Base-by-base conservation (phyloP, 92 coral and sea anemone species). In the Palythoa caribaeorum region DNA sequence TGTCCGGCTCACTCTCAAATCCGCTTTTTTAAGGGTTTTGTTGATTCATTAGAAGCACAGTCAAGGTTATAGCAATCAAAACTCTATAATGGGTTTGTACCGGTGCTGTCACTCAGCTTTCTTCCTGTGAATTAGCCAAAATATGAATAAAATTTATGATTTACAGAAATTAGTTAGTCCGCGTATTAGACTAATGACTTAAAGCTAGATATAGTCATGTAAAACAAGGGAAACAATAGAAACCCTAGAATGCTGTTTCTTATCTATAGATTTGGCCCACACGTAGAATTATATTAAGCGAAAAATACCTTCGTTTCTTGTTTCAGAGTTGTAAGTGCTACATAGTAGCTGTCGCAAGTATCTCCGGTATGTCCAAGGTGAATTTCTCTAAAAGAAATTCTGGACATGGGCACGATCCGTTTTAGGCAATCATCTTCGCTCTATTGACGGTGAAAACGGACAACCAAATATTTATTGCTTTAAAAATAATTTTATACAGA, bases 351-450 rank as follows among this genome's bases (percentile, higher is more conserved):
- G n/a, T 37, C 2, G 76, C 76, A 71, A 71, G 50, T 71, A 71
- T 71, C 52, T 9, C 52, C 48, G 76, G 76, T 71, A 71, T 71
- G 76, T 15, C 76, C 48, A 37, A 71, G 76, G 76, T 71, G 76
- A 2, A 71, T 71, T 71, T 71, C 76, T 71, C 76, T 38, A 5
- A 71, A 71, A 71, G 76, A 71, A 36, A 71, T 71, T 17, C 76
- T 21, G n/a, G 19, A 71, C 50, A 71, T 37, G 50, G 52, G 76
- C 50, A 71, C 76, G 48, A 39, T 71, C 76, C 50, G 74, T 71
- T 71, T 71, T 71, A 71, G 17, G 76, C 76, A 71, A 71, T 71
- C 76, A 37, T 71, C 76, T 71, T 71, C 51, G 76, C 76, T 71
- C 76, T 71, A 71, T 37, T 71, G 76, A 37, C 48, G n/a, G 50